phyloP scores from a whole-genome alignment of 2,113 vertebrate species.

The Calypte anna region DNA sequence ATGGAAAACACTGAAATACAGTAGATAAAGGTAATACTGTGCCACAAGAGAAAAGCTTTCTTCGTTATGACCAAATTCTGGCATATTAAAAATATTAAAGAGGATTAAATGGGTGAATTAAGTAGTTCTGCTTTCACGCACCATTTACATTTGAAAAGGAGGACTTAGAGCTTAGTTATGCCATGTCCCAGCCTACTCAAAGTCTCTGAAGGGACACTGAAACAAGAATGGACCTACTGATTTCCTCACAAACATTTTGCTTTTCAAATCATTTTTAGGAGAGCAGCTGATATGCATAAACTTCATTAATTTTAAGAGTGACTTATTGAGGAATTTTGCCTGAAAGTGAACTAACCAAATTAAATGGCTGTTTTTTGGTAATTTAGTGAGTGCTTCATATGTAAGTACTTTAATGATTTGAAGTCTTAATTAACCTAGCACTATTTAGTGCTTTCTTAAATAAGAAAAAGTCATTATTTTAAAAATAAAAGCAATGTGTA shows the following conservation, averaged over 20 bases:
- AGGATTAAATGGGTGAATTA: slow-evolving; percentile 30
- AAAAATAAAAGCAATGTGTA: neutral
- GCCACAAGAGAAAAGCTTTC: slow-evolving; percentile 2
- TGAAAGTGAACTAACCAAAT: neutral
- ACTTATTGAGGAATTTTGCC: neutral
- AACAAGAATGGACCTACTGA: neutral
- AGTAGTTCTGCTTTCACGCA: neutral
- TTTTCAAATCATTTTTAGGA: neutral
- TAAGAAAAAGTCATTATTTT: neutral
- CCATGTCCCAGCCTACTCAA: neutral
- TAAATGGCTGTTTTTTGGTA: neutral
- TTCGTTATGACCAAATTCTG: slow-evolving; percentile 16
- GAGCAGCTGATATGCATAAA: neutral
- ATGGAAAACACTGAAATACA: slow-evolving; percentile 4
- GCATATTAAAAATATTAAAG: slow-evolving; percentile 30
- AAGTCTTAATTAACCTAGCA: neutral
- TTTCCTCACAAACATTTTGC: neutral
- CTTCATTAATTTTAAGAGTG: neutral
- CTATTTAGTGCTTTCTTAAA: neutral
- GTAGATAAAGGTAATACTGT: neutral
- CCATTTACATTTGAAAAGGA: slow-evolving; percentile 20
- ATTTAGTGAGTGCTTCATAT: neutral
- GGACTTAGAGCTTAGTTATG: neutral
- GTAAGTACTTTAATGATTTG: neutral
- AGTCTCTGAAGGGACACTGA: neutral